A percentile compares a stretch with the other conserved stretches of the same genome.
phyloP scores from a whole-genome alignment of 2,797 vertebrate genomes.

The Adelosebastes latens region DNA sequence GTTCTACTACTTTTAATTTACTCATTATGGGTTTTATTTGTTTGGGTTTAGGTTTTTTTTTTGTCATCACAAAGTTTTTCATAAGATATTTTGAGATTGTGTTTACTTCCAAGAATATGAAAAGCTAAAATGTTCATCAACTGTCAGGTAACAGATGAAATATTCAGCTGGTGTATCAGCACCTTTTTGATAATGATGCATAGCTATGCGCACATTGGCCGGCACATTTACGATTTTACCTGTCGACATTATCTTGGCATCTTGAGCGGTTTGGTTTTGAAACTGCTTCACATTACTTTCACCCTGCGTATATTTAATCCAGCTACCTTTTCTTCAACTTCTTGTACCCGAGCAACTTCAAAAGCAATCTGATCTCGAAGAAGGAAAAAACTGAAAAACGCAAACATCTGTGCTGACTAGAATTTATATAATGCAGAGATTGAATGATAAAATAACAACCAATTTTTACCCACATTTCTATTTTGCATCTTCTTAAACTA shows the following conservation, averaged over 20 bases:
- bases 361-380: conserved; percentile 15
- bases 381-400: background rate
- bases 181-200: conserved; percentile 15
- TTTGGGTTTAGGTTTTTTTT: background rate
- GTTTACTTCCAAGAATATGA: background rate
- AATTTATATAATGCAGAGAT: conserved; percentile 15
- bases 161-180: conserved; percentile 11
- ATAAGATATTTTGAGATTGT: background rate
- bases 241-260: conserved; percentile 19
- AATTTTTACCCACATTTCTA: background rate
- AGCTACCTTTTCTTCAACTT: background rate
- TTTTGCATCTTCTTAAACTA: background rate
- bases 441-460: conserved; percentile 15
- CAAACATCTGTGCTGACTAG: conserved; percentile 34
- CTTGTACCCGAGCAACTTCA: background rate
- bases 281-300: conserved; percentile 10
- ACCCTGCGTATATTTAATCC: background rate
- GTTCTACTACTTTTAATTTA: background rate
- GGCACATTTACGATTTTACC: conserved; percentile 22
- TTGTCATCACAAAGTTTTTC: background rate
- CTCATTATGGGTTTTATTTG: background rate
- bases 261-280: conserved; percentile 5
- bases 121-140: background rate
- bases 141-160: background rate
- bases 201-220: background rate